A percentile compares a stretch with the other conserved stretches of the same genome.
These are phyloP conservation scores for Cacatua alba DNA, from an alignment of 2,113 vertebrate genomes.

Conservation along the genomic window DNA sequence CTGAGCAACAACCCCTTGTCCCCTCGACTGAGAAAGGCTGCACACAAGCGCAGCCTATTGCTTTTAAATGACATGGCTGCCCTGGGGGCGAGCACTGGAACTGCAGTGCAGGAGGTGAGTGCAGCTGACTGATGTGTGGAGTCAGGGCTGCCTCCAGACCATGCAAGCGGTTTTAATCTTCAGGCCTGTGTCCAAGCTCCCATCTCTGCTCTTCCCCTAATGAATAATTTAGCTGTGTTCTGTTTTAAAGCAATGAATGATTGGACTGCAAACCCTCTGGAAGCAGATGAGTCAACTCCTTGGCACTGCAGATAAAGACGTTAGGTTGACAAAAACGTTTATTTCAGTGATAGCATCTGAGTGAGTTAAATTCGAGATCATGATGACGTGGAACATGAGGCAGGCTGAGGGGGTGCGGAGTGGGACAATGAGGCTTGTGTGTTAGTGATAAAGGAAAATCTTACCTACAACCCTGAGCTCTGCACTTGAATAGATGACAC, in stretches of 20 bases:
- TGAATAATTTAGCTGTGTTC: constrained; percentile 29
- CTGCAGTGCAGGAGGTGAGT: not conserved
- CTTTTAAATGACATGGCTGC: not conserved
- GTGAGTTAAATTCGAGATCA: not conserved
- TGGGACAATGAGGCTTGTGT: not conserved
- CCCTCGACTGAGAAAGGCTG: not conserved
- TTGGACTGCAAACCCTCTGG: not conserved
- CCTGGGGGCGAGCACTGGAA: not conserved
- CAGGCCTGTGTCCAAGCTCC: not conserved
- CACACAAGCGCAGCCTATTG: not conserved
- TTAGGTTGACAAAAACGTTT: not conserved
- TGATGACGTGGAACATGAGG: rapidly evolving
- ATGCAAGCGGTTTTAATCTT: not conserved
- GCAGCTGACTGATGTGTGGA: not conserved
- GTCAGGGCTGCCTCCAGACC: not conserved
- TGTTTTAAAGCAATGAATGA: constrained; percentile 16
- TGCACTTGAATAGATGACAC: constrained; percentile 88
- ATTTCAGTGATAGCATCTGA: not conserved
- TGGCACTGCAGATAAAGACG: not conserved
- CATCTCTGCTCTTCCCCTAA: not conserved
- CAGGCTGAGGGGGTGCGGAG: not conserved
- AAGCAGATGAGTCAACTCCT: constrained; percentile 1
- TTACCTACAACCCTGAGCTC: constrained; percentile 94
- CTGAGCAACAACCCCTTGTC: not conserved
- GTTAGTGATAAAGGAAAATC: constrained; percentile 38